Percentiles rank a stretch among this genome's conserved stretches.
Conservation (phyloP, 2,888 invertebrate species). For the Orthosia gracilis region DNA sequence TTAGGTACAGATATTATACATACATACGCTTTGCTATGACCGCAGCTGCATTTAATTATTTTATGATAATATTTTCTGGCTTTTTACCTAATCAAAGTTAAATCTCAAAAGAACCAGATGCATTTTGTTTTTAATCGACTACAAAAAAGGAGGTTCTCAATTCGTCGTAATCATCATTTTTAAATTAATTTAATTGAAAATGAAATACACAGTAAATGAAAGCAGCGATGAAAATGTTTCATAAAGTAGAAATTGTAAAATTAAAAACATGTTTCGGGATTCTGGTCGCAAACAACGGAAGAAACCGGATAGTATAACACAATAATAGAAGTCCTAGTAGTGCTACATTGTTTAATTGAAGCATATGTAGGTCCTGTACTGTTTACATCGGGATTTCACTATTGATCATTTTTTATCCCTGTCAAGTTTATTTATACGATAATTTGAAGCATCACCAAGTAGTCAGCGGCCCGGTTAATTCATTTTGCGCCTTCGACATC, state of each 20-base stretch:
- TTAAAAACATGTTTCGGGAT: neutral
- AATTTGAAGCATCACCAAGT: constrained; percentile 62
- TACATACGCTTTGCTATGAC: neutral
- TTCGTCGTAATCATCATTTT: no score
- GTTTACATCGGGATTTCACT: neutral
- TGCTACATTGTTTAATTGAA: neutral
- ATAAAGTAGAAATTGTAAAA: neutral
- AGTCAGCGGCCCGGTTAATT: constrained; percentile 62
- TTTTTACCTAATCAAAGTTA: neutral
- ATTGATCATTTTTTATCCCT: constrained; percentile 52
- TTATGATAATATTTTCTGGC: neutral
- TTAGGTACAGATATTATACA: neutral
- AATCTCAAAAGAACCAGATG: neutral
- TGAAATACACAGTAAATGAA: neutral
- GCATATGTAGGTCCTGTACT: neutral
- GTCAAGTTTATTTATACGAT: constrained; percentile 60
- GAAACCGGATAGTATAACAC: neutral
- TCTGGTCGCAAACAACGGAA: neutral
- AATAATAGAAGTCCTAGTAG: neutral
- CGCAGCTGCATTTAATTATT: neutral
- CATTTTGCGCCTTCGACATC: constrained; percentile 46
- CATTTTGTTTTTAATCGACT: neutral
- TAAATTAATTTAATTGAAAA: neutral
- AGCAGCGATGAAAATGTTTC: neutral
- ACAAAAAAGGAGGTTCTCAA: no score